phyloP scores from a whole-genome alignment of 2,797 vertebrate genomes.

The Erithacus rubecula region DNA sequence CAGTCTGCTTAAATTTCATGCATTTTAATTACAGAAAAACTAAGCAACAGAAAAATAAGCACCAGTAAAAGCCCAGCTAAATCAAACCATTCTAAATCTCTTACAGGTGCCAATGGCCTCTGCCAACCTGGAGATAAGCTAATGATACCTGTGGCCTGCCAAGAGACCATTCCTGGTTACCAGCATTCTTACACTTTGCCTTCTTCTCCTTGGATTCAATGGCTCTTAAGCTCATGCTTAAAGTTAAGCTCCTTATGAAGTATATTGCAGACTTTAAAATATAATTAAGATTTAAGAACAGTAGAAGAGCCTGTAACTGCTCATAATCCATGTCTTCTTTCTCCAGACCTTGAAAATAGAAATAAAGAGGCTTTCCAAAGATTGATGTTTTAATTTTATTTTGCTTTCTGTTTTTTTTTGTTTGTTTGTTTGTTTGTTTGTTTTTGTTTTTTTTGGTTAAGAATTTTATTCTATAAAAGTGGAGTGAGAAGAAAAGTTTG shows the following conservation, averaged over 20 bases:
- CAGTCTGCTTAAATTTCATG: neutral
- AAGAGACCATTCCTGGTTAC: neutral
- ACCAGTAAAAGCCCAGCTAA: neutral
- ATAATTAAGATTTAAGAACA: slow-evolving; percentile 3
- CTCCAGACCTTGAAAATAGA: neutral
- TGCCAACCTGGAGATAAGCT: neutral
- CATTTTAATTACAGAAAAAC: neutral
- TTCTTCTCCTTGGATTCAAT: neutral
- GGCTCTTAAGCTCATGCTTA: neutral
- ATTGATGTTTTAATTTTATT: neutral
- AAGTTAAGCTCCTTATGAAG: neutral
- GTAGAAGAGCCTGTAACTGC: neutral
- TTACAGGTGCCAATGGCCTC: neutral
- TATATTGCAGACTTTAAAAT: neutral
- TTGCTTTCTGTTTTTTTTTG: neutral
- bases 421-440: too few relatives aligned
- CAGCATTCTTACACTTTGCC: neutral
- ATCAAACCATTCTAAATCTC: neutral
- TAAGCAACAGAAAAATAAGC: neutral
- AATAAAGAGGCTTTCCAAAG: neutral
- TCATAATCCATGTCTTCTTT: neutral
- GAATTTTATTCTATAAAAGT: neutral
- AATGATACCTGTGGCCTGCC: neutral
- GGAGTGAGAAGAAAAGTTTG: neutral
- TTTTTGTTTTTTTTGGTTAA: neutral